These are phyloP conservation scores for Heliornis fulica DNA, from an alignment of 2,113 vertebrate species.

Conservation along the genomic window DNA sequence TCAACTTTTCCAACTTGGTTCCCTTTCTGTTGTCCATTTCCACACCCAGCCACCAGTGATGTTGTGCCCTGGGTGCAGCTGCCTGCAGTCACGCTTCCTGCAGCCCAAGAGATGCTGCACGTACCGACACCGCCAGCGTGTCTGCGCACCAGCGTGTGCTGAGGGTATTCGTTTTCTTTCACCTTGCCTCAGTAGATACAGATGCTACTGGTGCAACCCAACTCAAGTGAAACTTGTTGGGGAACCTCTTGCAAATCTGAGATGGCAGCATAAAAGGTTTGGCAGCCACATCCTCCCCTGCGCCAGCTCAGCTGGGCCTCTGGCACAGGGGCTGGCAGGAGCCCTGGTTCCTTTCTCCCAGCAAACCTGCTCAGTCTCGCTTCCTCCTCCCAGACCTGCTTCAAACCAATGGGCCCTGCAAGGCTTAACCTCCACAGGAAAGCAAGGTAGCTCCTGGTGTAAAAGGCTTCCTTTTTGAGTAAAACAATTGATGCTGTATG, in stretches of 20 bases:
- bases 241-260: background rate
- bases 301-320: rapidly evolving
- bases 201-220: background rate
- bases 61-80: background rate
- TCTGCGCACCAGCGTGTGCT: rapidly evolving
- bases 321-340: background rate
- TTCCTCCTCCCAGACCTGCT: background rate
- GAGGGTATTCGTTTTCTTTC: background rate
- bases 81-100: background rate
- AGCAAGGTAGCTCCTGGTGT: background rate
- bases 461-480: background rate
- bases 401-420: background rate
- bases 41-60: rapidly evolving
- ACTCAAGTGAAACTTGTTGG: rapidly evolving
- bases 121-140: background rate
- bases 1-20: background rate
- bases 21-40: background rate
- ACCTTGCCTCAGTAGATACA: background rate
- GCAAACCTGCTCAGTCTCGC: background rate
- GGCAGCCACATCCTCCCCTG: background rate
- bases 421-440: background rate
- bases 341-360: background rate
- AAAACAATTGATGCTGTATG: background rate
- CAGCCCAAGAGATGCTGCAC: background rate
- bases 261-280: background rate